These are phyloP conservation scores for Acronicta alni DNA, from an alignment of 2,888 invertebrate genomes.

Conservation along the genomic window DNA sequence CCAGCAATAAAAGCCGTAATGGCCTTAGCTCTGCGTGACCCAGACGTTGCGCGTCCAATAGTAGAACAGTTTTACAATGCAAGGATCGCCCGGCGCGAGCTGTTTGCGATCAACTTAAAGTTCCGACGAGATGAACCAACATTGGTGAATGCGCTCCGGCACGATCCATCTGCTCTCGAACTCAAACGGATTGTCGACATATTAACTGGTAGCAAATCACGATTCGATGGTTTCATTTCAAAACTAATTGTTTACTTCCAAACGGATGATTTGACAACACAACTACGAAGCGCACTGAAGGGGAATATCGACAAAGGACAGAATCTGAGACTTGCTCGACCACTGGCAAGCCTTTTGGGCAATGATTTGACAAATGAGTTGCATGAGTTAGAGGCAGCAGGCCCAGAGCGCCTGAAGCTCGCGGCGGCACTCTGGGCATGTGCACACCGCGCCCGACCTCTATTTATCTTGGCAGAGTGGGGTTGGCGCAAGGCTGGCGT, in stretches of 20 bases:
- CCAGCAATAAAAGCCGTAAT: constrained; percentile 60
- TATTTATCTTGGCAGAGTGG: constrained; percentile 58
- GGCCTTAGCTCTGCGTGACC: constrained; percentile 55
- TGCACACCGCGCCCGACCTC: constrained; percentile 64
- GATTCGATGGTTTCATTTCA: constrained; percentile 63
- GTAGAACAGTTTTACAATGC: constrained; percentile 20
- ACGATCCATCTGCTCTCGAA: constrained; percentile 30
- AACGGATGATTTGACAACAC: constrained; percentile 62
- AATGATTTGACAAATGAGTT: constrained; percentile 40
- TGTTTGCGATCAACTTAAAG: constrained; percentile 28
- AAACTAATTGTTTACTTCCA: constrained; percentile 73
- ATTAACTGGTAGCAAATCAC: constrained; percentile 42
- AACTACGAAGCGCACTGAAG: constrained; percentile 46
- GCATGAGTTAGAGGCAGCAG: constrained; percentile 39
- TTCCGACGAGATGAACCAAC: constrained; percentile 30
- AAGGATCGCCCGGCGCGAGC: constrained; percentile 29
- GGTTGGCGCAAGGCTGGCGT: constrained; percentile 68
- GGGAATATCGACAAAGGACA: constrained; percentile 20
- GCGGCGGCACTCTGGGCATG: constrained; percentile 65
- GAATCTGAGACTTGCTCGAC: constrained; percentile 38
- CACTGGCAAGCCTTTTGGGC: constrained; percentile 44
- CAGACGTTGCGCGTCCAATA: constrained; percentile 31
- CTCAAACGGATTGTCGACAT: constrained; percentile 44
- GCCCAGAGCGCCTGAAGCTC: constrained; percentile 43
- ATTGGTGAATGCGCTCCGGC: constrained; percentile 32